Percentiles rank a stretch among this genome's conserved stretches.
phyloP scores from a whole-genome alignment of 2,113 vertebrate species.

The Phycodurus eques region DNA sequence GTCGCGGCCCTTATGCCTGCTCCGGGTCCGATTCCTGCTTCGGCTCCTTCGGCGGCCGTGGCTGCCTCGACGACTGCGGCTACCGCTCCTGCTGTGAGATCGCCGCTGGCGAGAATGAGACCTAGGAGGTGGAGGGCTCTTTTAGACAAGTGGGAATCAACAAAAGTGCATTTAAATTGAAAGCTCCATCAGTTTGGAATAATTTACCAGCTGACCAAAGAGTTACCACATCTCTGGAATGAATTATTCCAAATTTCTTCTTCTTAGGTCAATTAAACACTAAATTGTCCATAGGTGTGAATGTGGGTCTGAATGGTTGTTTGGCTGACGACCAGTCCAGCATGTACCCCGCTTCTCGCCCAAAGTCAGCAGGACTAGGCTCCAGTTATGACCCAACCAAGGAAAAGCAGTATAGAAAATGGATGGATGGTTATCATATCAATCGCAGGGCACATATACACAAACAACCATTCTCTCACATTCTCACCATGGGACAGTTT shows the following conservation, averaged over 20 bases:
- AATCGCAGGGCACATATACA: neutral
- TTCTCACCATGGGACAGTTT: neutral
- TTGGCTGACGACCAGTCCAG: too few species aligned
- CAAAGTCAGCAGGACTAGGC: too few species aligned
- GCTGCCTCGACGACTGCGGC: constrained; percentile 75
- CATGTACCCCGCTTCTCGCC: too few species aligned
- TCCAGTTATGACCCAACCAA: too few species aligned
- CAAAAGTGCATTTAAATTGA: neutral
- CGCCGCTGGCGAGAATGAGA: constrained; percentile 81
- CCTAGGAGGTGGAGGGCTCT: constrained; percentile 53
- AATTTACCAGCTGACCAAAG: too few species aligned
- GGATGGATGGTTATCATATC: neutral
- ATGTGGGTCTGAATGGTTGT: too few species aligned
- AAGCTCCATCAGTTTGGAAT: too few species aligned
- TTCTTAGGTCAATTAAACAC: too few species aligned
- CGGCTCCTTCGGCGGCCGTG: constrained; percentile 71
- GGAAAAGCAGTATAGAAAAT: too few species aligned
- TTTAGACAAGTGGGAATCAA: neutral
- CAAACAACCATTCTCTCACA: neutral
- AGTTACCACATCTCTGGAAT: too few species aligned
- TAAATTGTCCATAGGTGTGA: too few species aligned
- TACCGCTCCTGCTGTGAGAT: constrained; percentile 79
- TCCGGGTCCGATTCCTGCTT: constrained; percentile 74
- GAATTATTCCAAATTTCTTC: too few species aligned
- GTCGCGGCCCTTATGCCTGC: constrained; percentile 77